A percentile compares a stretch with the other conserved stretches of the same genome.
These are phyloP conservation scores for Diacarnus erythraeanus DNA, from an alignment of 37 sponge, comb jelly and placozoan species.

Conservation along the genomic window DNA sequence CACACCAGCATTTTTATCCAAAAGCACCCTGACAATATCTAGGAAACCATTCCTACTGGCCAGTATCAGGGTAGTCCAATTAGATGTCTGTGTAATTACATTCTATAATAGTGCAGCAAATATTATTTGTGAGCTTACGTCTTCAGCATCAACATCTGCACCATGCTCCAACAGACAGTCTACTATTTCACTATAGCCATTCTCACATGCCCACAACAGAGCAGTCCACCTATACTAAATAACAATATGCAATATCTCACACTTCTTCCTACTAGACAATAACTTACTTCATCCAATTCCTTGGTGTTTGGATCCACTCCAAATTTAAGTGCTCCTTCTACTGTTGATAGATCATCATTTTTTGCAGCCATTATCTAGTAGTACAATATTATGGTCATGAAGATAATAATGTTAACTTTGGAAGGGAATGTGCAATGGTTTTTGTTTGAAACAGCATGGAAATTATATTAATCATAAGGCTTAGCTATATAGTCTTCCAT, in stretches of 20 bases:
- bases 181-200: background rate
- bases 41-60: conserved; percentile 5
- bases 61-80: conserved; percentile 9
- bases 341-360: background rate
- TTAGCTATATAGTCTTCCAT: too few species aligned
- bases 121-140: background rate
- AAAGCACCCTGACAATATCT: conserved; percentile 4
- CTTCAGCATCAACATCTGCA: conserved; percentile 5
- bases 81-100: background rate
- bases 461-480: too few species aligned
- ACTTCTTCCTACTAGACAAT: background rate
- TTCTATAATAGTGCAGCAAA: background rate
- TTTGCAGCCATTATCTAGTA: background rate
- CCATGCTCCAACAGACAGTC: background rate
- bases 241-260: background rate
- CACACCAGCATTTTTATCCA: conserved; percentile 4
- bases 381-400: background rate
- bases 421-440: too few species aligned
- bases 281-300: conserved; percentile 1
- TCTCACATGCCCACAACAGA: background rate
- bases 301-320: conserved; percentile 1
- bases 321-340: background rate
- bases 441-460: too few species aligned
- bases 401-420: too few species aligned
- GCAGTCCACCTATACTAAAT: conserved; percentile 13